Evolutionary conservation across 2,888 invertebrate species (phyloP).

Genomic region (Dolichopus griseipennis): DNA sequence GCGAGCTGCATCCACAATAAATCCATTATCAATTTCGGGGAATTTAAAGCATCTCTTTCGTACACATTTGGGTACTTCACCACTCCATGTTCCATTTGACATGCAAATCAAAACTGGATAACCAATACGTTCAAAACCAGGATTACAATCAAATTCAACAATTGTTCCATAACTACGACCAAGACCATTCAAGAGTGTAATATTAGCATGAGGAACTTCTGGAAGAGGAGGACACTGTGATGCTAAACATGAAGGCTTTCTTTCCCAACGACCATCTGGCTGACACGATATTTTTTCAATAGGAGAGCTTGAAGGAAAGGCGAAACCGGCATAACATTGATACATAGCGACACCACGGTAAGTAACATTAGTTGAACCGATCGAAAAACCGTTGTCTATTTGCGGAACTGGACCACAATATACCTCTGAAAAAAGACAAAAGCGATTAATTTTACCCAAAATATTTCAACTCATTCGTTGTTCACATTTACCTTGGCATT

Average conservation of each 20-base stretch:
- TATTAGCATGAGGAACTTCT: conserved; percentile 79
- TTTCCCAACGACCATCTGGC: conserved; percentile 85
- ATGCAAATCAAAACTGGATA: conserved; percentile 86
- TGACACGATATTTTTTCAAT: conserved; percentile 84
- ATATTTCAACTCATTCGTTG: background rate
- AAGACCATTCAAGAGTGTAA: conserved; percentile 78
- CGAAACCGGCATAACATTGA: conserved; percentile 93
- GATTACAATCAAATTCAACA: conserved; percentile 83
- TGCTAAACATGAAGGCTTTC: conserved; percentile 83
- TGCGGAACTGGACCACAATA: conserved; percentile 97
- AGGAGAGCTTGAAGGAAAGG: conserved; percentile 78
- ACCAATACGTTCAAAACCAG: conserved; percentile 79
- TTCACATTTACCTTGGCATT: conserved; percentile 67
- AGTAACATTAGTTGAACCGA: conserved; percentile 90
- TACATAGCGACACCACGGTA: conserved; percentile 89
- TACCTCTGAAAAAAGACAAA: conserved; percentile 53
- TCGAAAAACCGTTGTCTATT: conserved; percentile 94
- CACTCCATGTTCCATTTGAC: conserved; percentile 94
- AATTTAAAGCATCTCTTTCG: conserved; percentile 52
- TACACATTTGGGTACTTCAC: conserved; percentile 78
- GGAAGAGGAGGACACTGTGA: conserved; percentile 82
- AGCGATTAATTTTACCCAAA: conserved; percentile 12
- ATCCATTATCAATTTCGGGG: conserved; percentile 79
- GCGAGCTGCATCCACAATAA: conserved; percentile 67
- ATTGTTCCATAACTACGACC: conserved; percentile 91